Percentiles rank a stretch among this genome's conserved stretches.
These are phyloP conservation scores for Chromis chromis DNA, from an alignment of 2,797 vertebrate species.

Conservation along the genomic window DNA sequence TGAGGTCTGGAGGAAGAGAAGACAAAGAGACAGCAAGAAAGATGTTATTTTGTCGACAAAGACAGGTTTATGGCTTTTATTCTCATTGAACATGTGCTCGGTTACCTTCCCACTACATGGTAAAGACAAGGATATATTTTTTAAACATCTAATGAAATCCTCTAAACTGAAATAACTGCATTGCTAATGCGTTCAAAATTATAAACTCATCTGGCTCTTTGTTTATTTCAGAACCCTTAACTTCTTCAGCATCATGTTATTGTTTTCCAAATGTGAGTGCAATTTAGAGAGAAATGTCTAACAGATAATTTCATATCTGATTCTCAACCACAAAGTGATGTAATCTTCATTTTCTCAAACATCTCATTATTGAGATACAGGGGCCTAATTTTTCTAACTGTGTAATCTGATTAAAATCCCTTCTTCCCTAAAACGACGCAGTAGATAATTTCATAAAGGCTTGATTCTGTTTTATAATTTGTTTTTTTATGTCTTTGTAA, in stretches of 20 bases:
- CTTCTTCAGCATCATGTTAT: neutral
- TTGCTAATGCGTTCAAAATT: neutral
- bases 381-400: neutral
- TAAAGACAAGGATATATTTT: neutral
- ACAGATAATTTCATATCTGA: neutral
- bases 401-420: neutral
- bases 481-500: neutral
- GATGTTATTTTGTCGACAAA: neutral
- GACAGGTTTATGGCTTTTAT: neutral
- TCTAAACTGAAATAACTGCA: neutral
- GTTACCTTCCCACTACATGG: neutral
- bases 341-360: neutral
- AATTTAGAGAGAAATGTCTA: no score
- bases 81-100: neutral
- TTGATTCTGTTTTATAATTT: neutral
- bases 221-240: neutral
- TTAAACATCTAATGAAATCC: neutral
- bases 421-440: neutral
- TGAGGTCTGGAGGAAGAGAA: conserved; percentile 83
- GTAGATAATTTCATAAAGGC: neutral
- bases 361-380: neutral
- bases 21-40: neutral
- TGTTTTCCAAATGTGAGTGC: neutral
- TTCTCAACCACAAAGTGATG: neutral
- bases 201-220: neutral